phyloP scores from a whole-genome alignment of 2,888 invertebrate genomes.

The Mesopsocus fuscifrons region DNA sequence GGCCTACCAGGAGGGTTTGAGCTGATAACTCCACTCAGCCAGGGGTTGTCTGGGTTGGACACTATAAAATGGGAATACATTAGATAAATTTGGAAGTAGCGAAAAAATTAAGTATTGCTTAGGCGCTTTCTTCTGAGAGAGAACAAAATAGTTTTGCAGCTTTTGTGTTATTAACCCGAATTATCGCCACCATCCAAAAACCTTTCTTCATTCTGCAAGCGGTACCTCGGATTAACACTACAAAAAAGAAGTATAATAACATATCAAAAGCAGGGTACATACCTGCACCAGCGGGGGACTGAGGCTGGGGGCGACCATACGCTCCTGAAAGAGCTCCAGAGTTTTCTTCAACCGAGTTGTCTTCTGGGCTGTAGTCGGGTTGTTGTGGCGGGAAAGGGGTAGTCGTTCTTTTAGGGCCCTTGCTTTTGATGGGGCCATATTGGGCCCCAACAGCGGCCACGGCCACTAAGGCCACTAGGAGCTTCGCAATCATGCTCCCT shows the following conservation, averaged over 20 bases:
- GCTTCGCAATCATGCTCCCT: not conserved
- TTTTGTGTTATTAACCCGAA: not conserved
- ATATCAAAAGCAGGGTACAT: no score
- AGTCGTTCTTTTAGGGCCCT: not conserved
- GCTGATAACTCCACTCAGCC: constrained; percentile 1
- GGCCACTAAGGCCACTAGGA: not conserved
- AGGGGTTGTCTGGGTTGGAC: constrained; percentile 7
- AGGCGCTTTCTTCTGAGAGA: no score
- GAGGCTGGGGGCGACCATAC: not conserved
- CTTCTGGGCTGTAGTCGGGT: constrained; percentile 2
- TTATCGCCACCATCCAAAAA: not conserved
- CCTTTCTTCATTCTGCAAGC: not conserved
- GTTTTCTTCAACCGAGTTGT: not conserved
- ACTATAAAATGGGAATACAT: no score
- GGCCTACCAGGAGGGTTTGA: not conserved
- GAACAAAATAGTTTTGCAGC: no score
- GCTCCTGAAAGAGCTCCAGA: not conserved
- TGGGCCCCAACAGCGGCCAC: not conserved
- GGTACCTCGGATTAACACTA: no score
- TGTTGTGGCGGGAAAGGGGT: constrained; percentile 8
- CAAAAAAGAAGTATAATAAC: no score
- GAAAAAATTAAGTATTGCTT: no score
- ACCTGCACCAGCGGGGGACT: not conserved
- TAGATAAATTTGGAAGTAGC: no score
- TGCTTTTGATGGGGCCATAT: constrained; percentile 5